Conservation (phyloP, 1,140 invertebrate genomes). For the Pseudomyrmex dendroicus region DNA sequence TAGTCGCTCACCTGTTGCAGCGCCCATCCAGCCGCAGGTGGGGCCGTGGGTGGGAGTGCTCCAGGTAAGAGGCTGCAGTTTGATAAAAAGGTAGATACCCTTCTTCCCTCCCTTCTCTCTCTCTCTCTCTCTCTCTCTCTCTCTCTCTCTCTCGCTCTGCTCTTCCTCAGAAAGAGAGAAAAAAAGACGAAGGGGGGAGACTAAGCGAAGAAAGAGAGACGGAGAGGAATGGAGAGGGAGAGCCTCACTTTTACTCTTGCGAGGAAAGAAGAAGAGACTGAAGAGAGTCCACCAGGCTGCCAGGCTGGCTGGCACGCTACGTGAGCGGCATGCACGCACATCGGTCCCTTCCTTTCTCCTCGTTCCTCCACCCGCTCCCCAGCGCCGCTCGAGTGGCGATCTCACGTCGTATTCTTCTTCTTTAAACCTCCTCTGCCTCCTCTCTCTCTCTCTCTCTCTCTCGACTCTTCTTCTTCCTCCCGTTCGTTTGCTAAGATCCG, state of each 20-base stretch:
- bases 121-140: neutral
- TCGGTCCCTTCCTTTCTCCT: slow-evolving; percentile 67
- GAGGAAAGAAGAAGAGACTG: slow-evolving; percentile 57
- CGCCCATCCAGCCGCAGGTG: slow-evolving; percentile 77
- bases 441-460: slow-evolving; percentile 59
- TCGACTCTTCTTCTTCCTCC: slow-evolving; percentile 49
- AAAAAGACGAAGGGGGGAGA: slow-evolving; percentile 5
- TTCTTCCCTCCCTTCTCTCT: slow-evolving; percentile 50
- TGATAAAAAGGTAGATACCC: slow-evolving; percentile 82
- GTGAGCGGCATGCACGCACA: slow-evolving; percentile 83
- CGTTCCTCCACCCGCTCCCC: slow-evolving; percentile 18
- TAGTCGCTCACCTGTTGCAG: slow-evolving; percentile 77
- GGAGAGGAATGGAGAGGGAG: slow-evolving; percentile 32
- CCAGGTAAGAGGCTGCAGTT: slow-evolving; percentile 78
- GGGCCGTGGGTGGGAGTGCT: slow-evolving; percentile 82
- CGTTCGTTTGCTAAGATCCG: slow-evolving; percentile 50
- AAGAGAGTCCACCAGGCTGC: slow-evolving; percentile 67
- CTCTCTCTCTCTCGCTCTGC: neutral
- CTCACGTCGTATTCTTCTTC: slow-evolving; percentile 59
- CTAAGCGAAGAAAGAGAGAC: slow-evolving; percentile 35
- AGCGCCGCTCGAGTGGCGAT: neutral
- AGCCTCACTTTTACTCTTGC: slow-evolving; percentile 58
- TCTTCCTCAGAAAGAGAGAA: slow-evolving; percentile 46
- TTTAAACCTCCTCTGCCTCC: slow-evolving; percentile 23
- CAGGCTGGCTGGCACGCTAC: slow-evolving; percentile 79